These are phyloP conservation scores for Troides aeacus DNA, from an alignment of 2,888 invertebrate species.

Conservation along the genomic window DNA sequence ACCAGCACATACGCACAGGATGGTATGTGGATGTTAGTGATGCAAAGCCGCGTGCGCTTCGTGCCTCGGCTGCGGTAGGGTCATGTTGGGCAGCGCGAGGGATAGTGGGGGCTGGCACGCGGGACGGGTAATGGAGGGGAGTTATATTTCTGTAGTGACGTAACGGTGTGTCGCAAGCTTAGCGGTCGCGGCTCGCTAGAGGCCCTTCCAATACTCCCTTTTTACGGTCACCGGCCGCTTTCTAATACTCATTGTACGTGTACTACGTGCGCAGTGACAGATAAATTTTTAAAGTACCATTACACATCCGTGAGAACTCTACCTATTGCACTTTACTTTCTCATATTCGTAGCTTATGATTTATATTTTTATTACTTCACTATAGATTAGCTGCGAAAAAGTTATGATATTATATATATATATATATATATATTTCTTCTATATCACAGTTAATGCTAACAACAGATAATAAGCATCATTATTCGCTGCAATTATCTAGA, in stretches of 20 bases:
- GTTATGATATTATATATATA: neutral
- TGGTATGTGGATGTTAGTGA: conserved; percentile 17
- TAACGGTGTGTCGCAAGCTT: conserved; percentile 69
- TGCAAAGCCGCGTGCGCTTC: conserved; percentile 3
- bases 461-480: conserved; percentile 13
- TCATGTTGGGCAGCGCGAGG: conserved; percentile 41
- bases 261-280: conserved; percentile 56
- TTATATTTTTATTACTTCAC: neutral
- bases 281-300: conserved; percentile 49
- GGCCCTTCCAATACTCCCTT: conserved; percentile 72
- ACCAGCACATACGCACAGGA: conserved; percentile 53
- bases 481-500: conserved; percentile 20
- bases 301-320: conserved; percentile 68
- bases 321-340: conserved; percentile 41
- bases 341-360: neutral
- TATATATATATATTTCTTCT: neutral
- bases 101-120: conserved; percentile 32
- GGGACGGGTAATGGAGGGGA: conserved; percentile 34
- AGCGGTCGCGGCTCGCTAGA: conserved; percentile 36
- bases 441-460: neutral
- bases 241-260: conserved; percentile 76
- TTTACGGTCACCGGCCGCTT: conserved; percentile 74
- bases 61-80: conserved; percentile 33
- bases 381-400: neutral
- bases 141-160: conserved; percentile 67